phyloP scores from a whole-genome alignment of 2,888 invertebrate species.

The Syrista parreyssii region DNA sequence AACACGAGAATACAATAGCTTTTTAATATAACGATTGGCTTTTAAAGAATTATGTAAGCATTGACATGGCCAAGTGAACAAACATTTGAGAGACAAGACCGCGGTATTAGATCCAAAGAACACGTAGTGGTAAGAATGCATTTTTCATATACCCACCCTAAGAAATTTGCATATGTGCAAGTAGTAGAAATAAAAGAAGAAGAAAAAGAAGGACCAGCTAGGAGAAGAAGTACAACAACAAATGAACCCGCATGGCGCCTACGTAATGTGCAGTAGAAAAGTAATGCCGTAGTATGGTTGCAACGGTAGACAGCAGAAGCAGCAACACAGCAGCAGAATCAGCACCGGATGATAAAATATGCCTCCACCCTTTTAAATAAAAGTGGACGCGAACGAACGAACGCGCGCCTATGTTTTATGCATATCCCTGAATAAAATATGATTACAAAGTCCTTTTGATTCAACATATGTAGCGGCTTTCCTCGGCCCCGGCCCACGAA shows the following conservation, averaged over 20 bases:
- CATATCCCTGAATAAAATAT: constrained; percentile 56
- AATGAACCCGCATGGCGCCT: neutral
- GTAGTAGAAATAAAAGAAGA: neutral
- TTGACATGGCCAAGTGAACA: neutral
- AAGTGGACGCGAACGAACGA: constrained; percentile 40
- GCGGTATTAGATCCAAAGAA: neutral
- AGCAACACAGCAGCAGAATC: constrained; percentile 16
- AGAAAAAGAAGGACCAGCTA: constrained; percentile 1
- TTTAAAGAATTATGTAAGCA: neutral
- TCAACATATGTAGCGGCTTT: constrained; percentile 45
- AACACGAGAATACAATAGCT: neutral
- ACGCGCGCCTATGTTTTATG: constrained; percentile 50
- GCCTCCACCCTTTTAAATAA: constrained; percentile 39
- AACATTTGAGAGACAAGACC: neutral
- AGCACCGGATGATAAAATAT: constrained; percentile 32
- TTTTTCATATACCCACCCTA: neutral
- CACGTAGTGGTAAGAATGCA: neutral
- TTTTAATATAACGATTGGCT: neutral
- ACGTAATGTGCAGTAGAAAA: constrained; percentile 14
- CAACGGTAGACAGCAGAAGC: constrained; percentile 14
- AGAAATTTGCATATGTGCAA: neutral
- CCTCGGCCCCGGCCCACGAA: constrained; percentile 18
- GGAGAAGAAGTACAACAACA: constrained; percentile 11
- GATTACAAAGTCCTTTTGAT: constrained; percentile 55
- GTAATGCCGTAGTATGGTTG: constrained; percentile 14